Percentiles rank a stretch among this genome's conserved stretches.
Evolutionary conservation across 2,888 invertebrate genomes (phyloP).

Genomic region (Tiliacea citrago): DNA sequence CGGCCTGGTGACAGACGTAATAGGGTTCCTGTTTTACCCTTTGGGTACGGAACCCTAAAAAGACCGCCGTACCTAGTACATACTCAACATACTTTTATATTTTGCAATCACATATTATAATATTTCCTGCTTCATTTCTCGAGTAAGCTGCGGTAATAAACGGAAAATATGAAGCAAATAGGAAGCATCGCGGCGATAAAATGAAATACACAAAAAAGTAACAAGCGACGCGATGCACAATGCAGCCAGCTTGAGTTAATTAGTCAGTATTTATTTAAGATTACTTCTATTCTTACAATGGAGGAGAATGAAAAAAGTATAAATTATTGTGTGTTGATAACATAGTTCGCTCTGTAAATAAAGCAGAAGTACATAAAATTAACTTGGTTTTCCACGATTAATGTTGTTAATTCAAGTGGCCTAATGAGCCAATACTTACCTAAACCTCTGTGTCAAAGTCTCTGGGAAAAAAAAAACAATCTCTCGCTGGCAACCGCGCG

Average conservation of each 20-base stretch:
- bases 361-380: not conserved
- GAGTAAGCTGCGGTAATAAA: slow-evolving; percentile 22
- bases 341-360: not conserved
- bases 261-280: slow-evolving; percentile 15
- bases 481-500: not conserved
- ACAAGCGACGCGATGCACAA: slow-evolving; percentile 25
- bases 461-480: no score
- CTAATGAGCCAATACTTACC: not conserved
- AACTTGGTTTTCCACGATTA: not conserved
- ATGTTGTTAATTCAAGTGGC: not conserved
- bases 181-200: slow-evolving; percentile 13
- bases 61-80: not conserved
- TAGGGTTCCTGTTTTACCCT: no score
- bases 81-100: not conserved
- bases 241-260: slow-evolving; percentile 24
- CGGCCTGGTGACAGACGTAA: no score
- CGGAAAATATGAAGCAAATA: slow-evolving; percentile 17
- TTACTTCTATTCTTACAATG: not conserved
- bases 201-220: slow-evolving; percentile 8
- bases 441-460: not conserved
- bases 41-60: no score
- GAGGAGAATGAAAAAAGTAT: not conserved
- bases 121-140: no score
- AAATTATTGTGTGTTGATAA: not conserved
- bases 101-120: no score